These are phyloP conservation scores for Doris montereyensis DNA, from an alignment of 2,888 invertebrate genomes.

Conservation along the genomic window DNA sequence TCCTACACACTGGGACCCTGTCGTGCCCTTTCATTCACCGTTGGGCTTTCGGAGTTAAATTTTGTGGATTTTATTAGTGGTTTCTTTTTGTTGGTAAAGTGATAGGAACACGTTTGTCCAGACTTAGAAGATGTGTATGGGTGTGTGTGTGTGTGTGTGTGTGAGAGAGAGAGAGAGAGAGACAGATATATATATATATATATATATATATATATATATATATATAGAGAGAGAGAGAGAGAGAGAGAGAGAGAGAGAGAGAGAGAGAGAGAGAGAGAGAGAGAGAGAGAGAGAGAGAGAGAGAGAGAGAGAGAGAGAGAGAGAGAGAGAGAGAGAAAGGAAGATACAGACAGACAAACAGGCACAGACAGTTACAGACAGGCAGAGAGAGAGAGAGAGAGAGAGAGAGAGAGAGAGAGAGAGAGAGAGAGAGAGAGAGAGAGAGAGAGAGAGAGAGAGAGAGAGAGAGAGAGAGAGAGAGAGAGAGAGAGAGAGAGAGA, in stretches of 20 bases:
- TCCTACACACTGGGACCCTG: too few species aligned
- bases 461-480: not conserved
- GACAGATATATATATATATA: too few species aligned
- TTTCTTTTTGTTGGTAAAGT: too few species aligned
- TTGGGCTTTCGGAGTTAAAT: too few species aligned
- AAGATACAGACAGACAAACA: not conserved
- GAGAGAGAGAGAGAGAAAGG: not conserved
- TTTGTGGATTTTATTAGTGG: too few species aligned
- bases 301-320: conserved; percentile 17
- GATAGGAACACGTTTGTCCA: too few species aligned
- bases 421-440: conserved; percentile 25
- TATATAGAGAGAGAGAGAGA: too few species aligned
- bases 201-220: too few species aligned
- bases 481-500: not conserved
- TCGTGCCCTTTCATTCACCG: too few species aligned
- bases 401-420: conserved; percentile 34
- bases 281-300: conserved; percentile 26
- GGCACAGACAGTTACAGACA: not conserved
- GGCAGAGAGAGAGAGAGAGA: conserved; percentile 23
- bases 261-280: conserved; percentile 17
- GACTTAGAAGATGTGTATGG: not conserved
- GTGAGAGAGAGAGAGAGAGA: too few species aligned
- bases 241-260: conserved; percentile 15
- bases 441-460: conserved; percentile 15
- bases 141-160: too few species aligned